phyloP scores from a whole-genome alignment of 1,140 invertebrate genomes.

The Agraylea sexmaculata region DNA sequence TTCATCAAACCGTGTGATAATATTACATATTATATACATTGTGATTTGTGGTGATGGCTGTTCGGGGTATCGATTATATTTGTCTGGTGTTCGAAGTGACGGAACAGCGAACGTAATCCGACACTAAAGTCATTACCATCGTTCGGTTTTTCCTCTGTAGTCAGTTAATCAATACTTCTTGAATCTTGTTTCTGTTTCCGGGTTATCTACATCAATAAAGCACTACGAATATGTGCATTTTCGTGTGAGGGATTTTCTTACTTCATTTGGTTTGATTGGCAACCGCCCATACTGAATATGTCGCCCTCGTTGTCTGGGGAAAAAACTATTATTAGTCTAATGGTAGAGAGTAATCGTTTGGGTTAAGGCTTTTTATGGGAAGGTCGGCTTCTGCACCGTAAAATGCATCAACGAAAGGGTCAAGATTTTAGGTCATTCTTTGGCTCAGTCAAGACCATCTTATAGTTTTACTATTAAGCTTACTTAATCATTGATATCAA shows the following conservation, averaged over 20 bases:
- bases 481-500: background rate
- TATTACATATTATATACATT: background rate
- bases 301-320: conserved; percentile 20
- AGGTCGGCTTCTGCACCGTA: too few relatives aligned
- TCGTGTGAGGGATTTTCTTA: too few relatives aligned
- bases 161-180: conserved; percentile 6
- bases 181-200: too few relatives aligned
- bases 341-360: background rate
- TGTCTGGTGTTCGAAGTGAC: background rate
- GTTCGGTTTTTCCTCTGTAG: background rate
- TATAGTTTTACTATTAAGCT: background rate
- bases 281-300: conserved; percentile 17
- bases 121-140: too few relatives aligned
- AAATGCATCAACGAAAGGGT: too few relatives aligned
- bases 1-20: background rate
- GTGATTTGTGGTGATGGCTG: background rate
- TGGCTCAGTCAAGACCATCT: background rate
- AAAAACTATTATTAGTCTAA: background rate
- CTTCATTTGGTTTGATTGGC: conserved; percentile 12
- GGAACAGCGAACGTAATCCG: background rate
- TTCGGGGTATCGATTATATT: background rate
- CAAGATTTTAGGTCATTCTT: background rate
- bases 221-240: too few relatives aligned
- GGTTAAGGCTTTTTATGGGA: background rate
- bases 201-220: too few relatives aligned